Evolutionary conservation across 2,113 vertebrate genomes (phyloP).

Genomic region (Thomomys bottae): DNA sequence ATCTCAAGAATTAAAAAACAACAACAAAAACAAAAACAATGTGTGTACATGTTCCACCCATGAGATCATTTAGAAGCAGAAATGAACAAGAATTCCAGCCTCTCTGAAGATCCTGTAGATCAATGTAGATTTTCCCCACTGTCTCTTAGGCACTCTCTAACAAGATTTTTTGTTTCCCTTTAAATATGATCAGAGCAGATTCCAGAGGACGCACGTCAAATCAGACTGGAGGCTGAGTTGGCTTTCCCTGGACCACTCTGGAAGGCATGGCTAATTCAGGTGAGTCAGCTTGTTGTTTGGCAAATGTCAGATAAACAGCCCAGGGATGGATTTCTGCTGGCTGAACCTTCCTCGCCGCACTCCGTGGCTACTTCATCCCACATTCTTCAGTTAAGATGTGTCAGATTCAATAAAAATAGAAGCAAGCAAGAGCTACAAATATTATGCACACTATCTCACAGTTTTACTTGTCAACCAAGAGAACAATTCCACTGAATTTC

Average conservation of each 20-base stretch:
- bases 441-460: neutral
- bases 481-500: neutral
- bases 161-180: neutral
- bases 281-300: neutral
- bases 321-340: neutral
- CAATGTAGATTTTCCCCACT: neutral
- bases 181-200: neutral
- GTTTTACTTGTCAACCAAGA: slow-evolving; percentile 20
- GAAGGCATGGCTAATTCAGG: neutral
- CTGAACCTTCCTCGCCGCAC: neutral
- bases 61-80: neutral
- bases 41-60: neutral
- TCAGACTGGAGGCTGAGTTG: neutral
- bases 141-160: neutral
- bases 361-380: neutral
- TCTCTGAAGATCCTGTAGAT: neutral
- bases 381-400: neutral
- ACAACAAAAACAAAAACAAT: too few relatives aligned
- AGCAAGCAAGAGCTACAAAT: neutral
- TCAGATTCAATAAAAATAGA: neutral
- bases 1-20: neutral
- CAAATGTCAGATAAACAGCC: neutral
- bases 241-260: neutral
- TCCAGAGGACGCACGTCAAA: neutral
- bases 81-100: neutral